Base-by-base conservation (phyloP, 2,888 invertebrate genomes). In the Liodrosophila aerea region DNA sequence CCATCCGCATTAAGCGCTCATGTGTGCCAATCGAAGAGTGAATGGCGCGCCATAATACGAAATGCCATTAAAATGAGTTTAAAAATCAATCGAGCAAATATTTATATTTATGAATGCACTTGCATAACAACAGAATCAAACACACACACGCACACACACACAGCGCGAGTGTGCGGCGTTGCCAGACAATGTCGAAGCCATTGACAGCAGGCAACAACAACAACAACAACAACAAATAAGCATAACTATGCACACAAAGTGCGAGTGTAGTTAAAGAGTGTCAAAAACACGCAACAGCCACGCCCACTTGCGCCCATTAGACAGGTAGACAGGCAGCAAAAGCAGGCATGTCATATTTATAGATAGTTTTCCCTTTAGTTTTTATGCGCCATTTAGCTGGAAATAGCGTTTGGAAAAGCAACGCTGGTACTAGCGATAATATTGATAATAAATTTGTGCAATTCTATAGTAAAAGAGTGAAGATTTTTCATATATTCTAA, bases 371-470 rank as follows among this genome's bases (percentile, higher is more conserved):
- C 13, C 13, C 5, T 45, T 44, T 30, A 15, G 11, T 63, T 71
- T 72, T 75, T 57, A 73, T 59, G 72, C 70, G 63, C 71, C 77
- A 84, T 84, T 84, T 75, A 84, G 84, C 76, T 74, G 75, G 49
- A 68, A 73, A 73, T 71, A 40, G 63, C 67, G 53, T 56, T 45
- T n/a, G n/a, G n/a, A n/a, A n/a, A n/a, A n/a, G 64, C 53, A 54
- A 46, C 69, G 60, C 63, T 66, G 65, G 57, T 9, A 4, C 12
- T 13, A 41, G 31, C 11, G 40, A n/a, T n/a, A n/a, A n/a, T n/a
- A n/a, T n/a, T n/a, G n/a, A n/a, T n/a, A n/a, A n/a, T n/a, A n/a
- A n/a, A n/a, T n/a, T n/a, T n/a, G n/a, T n/a, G n/a, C n/a, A n/a
- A n/a, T n/a, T n/a, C n/a, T n/a, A n/a, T n/a, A n/a, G n/a, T n/a